Conservation (phyloP, 1,140 invertebrate genomes). For the Frieseomelitta varia region DNA sequence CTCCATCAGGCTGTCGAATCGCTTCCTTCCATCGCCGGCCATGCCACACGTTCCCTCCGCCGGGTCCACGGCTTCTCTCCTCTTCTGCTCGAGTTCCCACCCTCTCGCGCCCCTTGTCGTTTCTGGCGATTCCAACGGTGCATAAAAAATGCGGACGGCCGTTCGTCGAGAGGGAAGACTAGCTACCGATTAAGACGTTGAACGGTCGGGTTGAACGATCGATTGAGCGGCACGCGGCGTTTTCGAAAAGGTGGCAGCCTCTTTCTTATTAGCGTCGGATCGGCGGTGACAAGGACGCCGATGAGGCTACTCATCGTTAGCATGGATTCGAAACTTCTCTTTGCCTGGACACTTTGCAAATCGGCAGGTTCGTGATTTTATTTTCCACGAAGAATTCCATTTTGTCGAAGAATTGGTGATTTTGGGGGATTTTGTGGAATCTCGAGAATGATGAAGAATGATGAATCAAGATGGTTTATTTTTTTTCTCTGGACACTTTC, state of each 20-base stretch:
- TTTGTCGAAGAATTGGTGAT: too few species aligned
- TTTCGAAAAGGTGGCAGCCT: not conserved
- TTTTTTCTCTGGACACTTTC: too few species aligned
- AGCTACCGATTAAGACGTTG: constrained; percentile 31
- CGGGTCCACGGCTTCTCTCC: not conserved
- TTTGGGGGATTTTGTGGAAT: too few species aligned
- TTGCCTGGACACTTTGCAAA: too few species aligned
- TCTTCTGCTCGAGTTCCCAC: too few species aligned
- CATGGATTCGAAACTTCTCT: too few species aligned
- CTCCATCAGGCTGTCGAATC: constrained; percentile 79
- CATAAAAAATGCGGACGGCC: constrained; percentile 26
- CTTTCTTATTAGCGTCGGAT: not conserved
- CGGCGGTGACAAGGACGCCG: too few species aligned
- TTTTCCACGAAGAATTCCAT: too few species aligned
- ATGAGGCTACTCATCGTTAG: too few species aligned
- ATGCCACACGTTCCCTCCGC: constrained; percentile 31
- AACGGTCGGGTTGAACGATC: not conserved
- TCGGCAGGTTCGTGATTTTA: too few species aligned
- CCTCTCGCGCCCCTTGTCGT: not conserved
- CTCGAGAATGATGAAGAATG: too few species aligned
- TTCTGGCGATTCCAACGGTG: constrained; percentile 15
- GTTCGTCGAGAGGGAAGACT: not conserved
- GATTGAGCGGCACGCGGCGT: not conserved
- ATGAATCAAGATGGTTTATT: too few species aligned
- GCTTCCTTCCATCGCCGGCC: constrained; percentile 45